Conservation (phyloP, 2,113 vertebrate species). For the Solenodon paradoxus region DNA sequence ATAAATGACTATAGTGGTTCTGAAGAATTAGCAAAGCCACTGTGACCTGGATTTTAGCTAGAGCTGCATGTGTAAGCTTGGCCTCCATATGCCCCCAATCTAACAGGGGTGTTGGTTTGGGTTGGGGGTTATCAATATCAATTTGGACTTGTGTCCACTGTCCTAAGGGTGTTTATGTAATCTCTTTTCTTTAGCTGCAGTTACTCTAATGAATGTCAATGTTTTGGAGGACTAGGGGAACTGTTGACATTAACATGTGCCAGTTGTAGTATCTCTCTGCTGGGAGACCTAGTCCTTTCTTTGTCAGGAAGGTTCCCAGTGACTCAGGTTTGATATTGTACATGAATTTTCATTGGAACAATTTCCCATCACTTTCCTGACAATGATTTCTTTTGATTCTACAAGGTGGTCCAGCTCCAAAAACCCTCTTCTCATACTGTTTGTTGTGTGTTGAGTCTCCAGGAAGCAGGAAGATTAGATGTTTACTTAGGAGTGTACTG, state of each 20-base stretch:
- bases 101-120: not conserved
- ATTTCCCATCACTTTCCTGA: not conserved
- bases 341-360: not conserved
- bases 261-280: not conserved
- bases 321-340: not conserved
- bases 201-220: not conserved
- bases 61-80: not conserved
- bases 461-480: not conserved
- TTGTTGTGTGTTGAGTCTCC: not conserved
- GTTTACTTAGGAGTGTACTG: not conserved
- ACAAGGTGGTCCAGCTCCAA: not conserved
- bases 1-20: not conserved
- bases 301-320: not conserved
- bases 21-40: not conserved
- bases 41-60: not conserved
- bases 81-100: fast-evolving
- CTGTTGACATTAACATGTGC: not conserved
- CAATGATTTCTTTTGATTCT: not conserved
- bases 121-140: not conserved
- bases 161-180: not conserved
- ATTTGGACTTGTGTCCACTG: not conserved
- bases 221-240: not conserved
- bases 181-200: not conserved
- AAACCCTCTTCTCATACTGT: not conserved
- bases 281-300: not conserved